These are phyloP conservation scores for Tribolium castaneum DNA, from an alignment of 1,140 invertebrate genomes.

Conservation along the genomic window DNA sequence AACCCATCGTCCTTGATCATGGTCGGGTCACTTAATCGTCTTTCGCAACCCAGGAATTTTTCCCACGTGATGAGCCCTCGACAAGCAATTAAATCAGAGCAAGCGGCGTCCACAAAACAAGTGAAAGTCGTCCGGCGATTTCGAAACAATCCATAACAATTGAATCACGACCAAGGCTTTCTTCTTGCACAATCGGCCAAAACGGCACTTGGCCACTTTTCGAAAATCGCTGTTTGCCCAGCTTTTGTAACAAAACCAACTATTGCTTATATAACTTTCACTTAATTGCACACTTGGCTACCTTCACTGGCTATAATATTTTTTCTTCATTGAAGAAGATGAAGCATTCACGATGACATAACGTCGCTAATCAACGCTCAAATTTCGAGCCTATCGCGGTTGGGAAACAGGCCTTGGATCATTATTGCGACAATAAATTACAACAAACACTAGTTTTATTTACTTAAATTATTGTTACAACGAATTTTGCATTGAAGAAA, in stretches of 20 bases:
- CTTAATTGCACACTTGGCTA: constrained; percentile 9
- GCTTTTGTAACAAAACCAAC: background rate
- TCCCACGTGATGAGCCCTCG: constrained; percentile 16
- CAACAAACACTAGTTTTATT: background rate
- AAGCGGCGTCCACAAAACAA: constrained; percentile 18
- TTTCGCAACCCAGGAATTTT: constrained; percentile 2
- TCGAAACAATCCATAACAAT: constrained; percentile 30
- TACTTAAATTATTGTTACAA: constrained; percentile 1
- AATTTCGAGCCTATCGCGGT: background rate
- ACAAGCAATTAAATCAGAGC: constrained; percentile 24
- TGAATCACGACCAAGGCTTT: background rate
- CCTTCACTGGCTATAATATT: constrained; percentile 10
- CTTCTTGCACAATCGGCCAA: background rate
- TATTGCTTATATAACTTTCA: constrained; percentile 11
- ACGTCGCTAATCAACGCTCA: constrained; percentile 1
- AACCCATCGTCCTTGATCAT: background rate
- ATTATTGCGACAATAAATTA: background rate
- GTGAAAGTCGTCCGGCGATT: background rate
- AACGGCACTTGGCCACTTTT: constrained; percentile 2
- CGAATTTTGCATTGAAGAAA: background rate
- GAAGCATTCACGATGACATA: constrained; percentile 1
- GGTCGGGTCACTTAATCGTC: background rate
- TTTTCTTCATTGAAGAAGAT: constrained; percentile 26
- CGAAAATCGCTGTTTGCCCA: background rate
- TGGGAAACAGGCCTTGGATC: background rate